Base-by-base conservation (phyloP, 2,113 vertebrate species). In the Protobothrops flavoviridis region DNA sequence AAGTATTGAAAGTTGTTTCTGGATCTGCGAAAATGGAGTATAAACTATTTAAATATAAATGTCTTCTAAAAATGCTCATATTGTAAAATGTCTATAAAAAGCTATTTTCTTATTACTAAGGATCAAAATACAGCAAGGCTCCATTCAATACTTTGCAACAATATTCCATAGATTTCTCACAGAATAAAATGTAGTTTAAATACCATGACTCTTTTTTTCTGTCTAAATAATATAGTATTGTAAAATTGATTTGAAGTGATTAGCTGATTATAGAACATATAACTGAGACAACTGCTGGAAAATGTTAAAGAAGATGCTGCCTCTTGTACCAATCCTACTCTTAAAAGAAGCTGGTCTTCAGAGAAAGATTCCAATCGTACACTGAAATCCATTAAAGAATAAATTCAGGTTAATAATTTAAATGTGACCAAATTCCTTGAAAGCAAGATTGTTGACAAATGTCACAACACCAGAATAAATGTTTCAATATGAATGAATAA, bases 91-190 rank as follows among this genome's bases (percentile, higher is more conserved):
- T 48, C 87, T 93, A 59, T 29, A 91, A 39, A 45, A 93, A 94
- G 81, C 24, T 93, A 86, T 93, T 94, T 81, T 92, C 91, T 85
- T 93, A 91, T 94, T 5, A 69, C 94, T 92, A 4, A 91, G 89
- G 57, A 90, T 91, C 92, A 91, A 85, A 24, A 17, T 74, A 93
- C 94, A 90, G 24, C 88, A 24, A 94, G 88, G 3, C 85, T 21
- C 43, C 52, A 61, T 29, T 26, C 5, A 89, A 50, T 90, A 69
- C 57, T 93, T 93, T 94, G 52, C 87, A 91, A 9, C 29, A 91
- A 64, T 92, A 94, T 90, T 90, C 87, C 55, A 12, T 6, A 26
- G 55, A 45, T 7, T 85, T 56, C 13, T 93, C 21, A 0, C 24
- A 94, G 85, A 52, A 92, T 5, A 56, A 91, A 93, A 24, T 91